Base-by-base conservation (phyloP, 2,113 vertebrate genomes). In the Aptenodytes forsteri region DNA sequence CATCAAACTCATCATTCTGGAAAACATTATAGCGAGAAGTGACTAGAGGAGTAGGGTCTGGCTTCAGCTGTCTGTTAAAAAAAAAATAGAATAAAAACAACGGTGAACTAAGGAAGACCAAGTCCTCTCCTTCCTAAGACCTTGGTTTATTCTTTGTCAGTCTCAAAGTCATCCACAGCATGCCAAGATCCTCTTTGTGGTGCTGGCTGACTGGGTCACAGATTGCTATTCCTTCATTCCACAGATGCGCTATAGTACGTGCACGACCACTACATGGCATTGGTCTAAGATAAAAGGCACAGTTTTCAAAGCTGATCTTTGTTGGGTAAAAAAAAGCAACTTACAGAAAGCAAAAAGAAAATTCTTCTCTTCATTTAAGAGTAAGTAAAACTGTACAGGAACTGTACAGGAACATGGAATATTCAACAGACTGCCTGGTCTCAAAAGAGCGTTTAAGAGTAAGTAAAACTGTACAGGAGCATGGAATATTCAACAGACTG, bases 1-100 rank as follows among this genome's bases (percentile, higher is more conserved):
- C 97, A 36, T 99, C 99, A 96, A 99, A 99, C 95, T 99, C 99
- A 4, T 99, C 99, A 0, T 99, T 98, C 86, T 99, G 99, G 97
- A 99, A 99, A 78, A 99, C 56, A 12, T 99, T 99, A 82, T 93
- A 99, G 70, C 99, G 98, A 54, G 97, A 97, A 65, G 95, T 96
- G 78, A 99, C 96, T 9, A 99, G 97, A 4, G 97, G 88, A 0
- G 98, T 99, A 0, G 98, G 98, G 62, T 98, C 98, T 83, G 99
- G 98, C 73, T 98, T 98, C 95, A 97, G 95, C 13, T 98, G 98
- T 67, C 99, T 99, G 95, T 32, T 25, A 40, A 13, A 47, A 61
- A 30, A 14, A 40, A n/a, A 32, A 17, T 2, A 25, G 6, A 64
- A 56, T 13, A 59, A 71, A 89, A 82, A 2, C 66, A 73, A 32